Conservation (phyloP, 2,113 vertebrate genomes). For the Nothoprocta perdicaria region DNA sequence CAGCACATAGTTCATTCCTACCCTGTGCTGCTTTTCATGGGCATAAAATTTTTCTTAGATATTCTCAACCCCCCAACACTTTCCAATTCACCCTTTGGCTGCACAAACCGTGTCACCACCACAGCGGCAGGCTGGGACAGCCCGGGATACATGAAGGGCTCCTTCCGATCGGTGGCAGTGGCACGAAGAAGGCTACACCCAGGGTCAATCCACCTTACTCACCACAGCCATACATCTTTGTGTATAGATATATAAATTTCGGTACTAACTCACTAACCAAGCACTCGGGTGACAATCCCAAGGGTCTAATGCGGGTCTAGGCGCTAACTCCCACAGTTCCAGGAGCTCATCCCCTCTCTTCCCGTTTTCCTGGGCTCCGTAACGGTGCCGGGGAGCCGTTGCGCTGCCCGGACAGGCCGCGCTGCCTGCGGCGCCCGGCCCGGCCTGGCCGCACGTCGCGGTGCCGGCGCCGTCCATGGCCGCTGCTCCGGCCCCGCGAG, state of each 20-base stretch:
- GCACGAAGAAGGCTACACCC: not conserved
- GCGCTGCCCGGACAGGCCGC: no score
- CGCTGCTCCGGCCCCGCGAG: no score
- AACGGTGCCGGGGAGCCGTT: not conserved
- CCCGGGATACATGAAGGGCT: not conserved
- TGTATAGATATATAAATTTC: not conserved
- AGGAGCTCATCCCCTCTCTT: not conserved
- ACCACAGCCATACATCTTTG: not conserved
- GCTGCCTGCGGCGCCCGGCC: no score
- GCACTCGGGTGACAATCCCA: not conserved
- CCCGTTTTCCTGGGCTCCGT: not conserved
- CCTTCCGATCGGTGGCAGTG: not conserved
- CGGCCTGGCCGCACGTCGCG: no score
- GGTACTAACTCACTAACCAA: not conserved
- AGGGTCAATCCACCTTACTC: not conserved
- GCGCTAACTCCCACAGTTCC: not conserved
- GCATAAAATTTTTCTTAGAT: not conserved
- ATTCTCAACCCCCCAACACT: not conserved
- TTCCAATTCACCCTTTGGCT: not conserved
- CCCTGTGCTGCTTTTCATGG: not conserved
- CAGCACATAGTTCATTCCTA: not conserved
- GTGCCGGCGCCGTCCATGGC: no score
- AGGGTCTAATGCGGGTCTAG: no score
- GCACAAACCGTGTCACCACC: not conserved
- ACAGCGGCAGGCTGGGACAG: not conserved